phyloP scores from a whole-genome alignment of 2,888 invertebrate genomes.

The Macaria liturata region DNA sequence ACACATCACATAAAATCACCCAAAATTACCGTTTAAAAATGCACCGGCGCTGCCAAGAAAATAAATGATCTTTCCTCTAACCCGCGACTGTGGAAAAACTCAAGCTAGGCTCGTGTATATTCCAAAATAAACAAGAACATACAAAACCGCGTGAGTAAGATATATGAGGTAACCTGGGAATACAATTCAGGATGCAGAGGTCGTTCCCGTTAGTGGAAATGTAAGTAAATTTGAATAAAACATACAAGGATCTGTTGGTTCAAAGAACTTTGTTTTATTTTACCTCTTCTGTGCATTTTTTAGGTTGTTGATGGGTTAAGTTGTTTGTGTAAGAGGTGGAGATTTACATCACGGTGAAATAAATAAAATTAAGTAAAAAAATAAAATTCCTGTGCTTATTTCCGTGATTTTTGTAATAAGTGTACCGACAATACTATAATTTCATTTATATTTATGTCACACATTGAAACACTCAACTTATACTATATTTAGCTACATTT shows the following conservation, averaged over 20 bases:
- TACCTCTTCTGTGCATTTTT: constrained; percentile 27
- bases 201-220: constrained; percentile 81
- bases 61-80: constrained; percentile 12
- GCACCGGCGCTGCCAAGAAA: neutral
- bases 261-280: constrained; percentile 37
- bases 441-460: too few relatives aligned
- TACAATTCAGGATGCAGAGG: constrained; percentile 77
- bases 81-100: constrained; percentile 29
- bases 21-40: neutral
- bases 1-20: too few relatives aligned
- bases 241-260: constrained; percentile 50
- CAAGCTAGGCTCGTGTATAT: constrained; percentile 30
- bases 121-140: constrained; percentile 75
- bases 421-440: too few relatives aligned
- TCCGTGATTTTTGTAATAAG: too few relatives aligned
- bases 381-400: too few relatives aligned
- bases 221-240: constrained; percentile 84
- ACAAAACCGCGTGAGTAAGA: constrained; percentile 73
- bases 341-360: constrained; percentile 3
- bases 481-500: too few relatives aligned
- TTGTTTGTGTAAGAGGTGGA: constrained; percentile 2
- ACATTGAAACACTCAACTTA: too few relatives aligned
- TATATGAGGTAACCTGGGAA: constrained; percentile 79
- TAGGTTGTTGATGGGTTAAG: constrained; percentile 25
- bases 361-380: too few relatives aligned